Conservation (phyloP, 2,888 invertebrate genomes). For the Athrips mouffetella region DNA sequence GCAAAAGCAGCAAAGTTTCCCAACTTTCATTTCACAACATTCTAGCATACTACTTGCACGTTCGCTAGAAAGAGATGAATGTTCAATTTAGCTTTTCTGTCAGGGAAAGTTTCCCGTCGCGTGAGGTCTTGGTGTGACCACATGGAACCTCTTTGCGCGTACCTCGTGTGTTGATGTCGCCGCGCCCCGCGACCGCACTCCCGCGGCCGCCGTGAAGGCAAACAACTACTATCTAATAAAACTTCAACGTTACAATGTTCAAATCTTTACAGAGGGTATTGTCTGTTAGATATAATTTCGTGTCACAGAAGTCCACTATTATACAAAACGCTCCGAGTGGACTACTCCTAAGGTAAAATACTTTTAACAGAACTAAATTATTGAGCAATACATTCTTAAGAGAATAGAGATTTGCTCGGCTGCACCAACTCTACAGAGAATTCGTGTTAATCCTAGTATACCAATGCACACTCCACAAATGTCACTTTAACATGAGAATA, state of each 20-base stretch:
- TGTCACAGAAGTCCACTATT: slow-evolving; percentile 60
- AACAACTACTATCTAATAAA: slow-evolving; percentile 72
- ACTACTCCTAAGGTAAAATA: slow-evolving; percentile 71
- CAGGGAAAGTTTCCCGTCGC: no score
- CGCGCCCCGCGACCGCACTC: slow-evolving; percentile 59
- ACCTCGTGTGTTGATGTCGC: slow-evolving; percentile 50
- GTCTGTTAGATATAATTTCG: slow-evolving; percentile 74
- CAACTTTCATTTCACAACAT: no score
- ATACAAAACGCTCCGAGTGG: slow-evolving; percentile 63
- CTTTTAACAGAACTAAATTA: slow-evolving; percentile 75
- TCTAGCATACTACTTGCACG: no score
- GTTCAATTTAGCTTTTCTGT: no score
- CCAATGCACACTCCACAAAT: slow-evolving; percentile 75
- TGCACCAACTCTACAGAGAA: slow-evolving; percentile 75
- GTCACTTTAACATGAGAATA: slow-evolving; percentile 65
- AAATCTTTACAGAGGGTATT: slow-evolving; percentile 75
- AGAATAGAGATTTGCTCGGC: slow-evolving; percentile 77
- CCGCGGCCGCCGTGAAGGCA: slow-evolving; percentile 59
- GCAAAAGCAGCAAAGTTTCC: no score
- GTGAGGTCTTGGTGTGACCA: no score
- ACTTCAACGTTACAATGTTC: slow-evolving; percentile 63
- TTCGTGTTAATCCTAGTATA: slow-evolving; percentile 66
- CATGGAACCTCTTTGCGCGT: no score
- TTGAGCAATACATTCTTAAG: slow-evolving; percentile 76
- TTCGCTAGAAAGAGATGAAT: no score